A percentile compares a stretch with the other conserved stretches of the same genome.
Conservation (phyloP, 2,797 vertebrate genomes). For the Periparus ater region DNA sequence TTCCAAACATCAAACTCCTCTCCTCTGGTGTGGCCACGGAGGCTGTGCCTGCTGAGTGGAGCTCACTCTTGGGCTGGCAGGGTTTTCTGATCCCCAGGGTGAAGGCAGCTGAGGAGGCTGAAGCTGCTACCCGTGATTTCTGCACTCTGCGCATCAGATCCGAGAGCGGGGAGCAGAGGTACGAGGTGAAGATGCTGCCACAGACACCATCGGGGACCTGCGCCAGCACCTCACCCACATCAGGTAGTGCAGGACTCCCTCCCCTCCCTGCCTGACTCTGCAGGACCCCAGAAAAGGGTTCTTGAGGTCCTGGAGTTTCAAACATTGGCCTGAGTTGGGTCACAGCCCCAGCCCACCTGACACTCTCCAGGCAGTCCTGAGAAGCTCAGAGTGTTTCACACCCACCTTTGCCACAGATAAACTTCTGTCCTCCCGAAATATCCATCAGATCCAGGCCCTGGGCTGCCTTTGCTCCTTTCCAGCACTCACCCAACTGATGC, state of each 20-base stretch:
- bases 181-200: slow-evolving; percentile 81
- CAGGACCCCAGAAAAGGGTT: not conserved
- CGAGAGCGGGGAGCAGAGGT: slow-evolving; percentile 82
- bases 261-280: not conserved
- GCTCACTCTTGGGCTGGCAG: not conserved
- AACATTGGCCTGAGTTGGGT: not conserved
- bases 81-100: slow-evolving; percentile 18
- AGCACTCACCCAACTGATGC: not conserved
- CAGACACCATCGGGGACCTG: slow-evolving; percentile 86
- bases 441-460: not conserved
- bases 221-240: slow-evolving; percentile 77
- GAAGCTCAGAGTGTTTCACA: not conserved
- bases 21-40: accelerated
- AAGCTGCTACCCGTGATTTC: not conserved
- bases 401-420: not conserved
- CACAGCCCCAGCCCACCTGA: not conserved
- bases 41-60: not conserved
- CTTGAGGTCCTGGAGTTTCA: not conserved
- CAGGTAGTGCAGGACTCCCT: slow-evolving; percentile 73
- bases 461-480: not conserved
- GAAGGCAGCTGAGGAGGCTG: not conserved
- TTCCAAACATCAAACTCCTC: not conserved
- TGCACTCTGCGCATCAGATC: slow-evolving; percentile 84
- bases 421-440: not conserved
- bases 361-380: not conserved